Conservation (phyloP, 1,140 invertebrate species). For the Ips nitidus region DNA sequence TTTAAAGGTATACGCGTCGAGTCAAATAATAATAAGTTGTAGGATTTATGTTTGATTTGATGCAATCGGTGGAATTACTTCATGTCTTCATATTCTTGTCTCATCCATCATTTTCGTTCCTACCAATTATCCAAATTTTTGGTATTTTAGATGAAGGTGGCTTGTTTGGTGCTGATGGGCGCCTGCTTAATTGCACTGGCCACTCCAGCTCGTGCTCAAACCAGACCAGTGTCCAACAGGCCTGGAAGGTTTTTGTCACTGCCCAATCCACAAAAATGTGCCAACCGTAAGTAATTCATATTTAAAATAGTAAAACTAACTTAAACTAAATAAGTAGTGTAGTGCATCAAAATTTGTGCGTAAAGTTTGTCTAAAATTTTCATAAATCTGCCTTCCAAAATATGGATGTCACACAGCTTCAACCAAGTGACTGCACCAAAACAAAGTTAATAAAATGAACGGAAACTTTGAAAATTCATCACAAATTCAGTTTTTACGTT, state of each 20-base stretch:
- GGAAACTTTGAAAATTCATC: too few relatives aligned
- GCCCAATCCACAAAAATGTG: slow-evolving; percentile 76
- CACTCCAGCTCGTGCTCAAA: slow-evolving; percentile 43
- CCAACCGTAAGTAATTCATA: slow-evolving; percentile 68
- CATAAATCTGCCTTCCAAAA: neutral
- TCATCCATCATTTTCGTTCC: too few relatives aligned
- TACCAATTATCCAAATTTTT: neutral
- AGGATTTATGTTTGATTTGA: neutral
- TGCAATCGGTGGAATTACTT: neutral
- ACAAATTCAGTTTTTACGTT: too few relatives aligned
- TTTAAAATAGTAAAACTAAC: neutral
- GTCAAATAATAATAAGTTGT: neutral
- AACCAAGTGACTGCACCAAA: too few relatives aligned
- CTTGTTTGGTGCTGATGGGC: slow-evolving; percentile 32
- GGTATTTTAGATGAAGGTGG: slow-evolving; percentile 46
- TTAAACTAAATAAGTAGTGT: neutral
- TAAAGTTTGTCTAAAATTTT: neutral
- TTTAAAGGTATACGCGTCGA: neutral
- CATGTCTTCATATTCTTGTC: neutral
- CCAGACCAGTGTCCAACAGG: slow-evolving; percentile 46
- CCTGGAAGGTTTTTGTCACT: slow-evolving; percentile 76
- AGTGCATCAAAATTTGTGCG: neutral
- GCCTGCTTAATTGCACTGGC: slow-evolving; percentile 37
- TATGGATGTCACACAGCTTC: too few relatives aligned
- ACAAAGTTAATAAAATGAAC: too few relatives aligned